These are phyloP conservation scores for Metridium senile DNA, from an alignment of 92 coral and sea anemone species.

Conservation along the genomic window DNA sequence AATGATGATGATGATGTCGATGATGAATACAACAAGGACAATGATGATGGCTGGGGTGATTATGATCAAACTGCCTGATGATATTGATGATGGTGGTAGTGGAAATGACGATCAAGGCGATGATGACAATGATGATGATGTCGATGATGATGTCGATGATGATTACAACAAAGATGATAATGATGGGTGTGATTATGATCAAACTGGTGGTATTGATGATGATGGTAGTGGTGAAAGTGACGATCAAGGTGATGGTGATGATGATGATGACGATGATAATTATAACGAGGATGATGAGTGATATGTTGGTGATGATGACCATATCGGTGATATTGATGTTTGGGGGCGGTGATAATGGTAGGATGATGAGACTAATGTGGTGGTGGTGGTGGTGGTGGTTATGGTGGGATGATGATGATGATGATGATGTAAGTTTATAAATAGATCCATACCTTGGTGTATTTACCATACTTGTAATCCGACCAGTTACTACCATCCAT, in stretches of 20 bases:
- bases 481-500: slow-evolving; percentile 21
- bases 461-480: not conserved
- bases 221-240: not conserved
- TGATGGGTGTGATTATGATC: too few species aligned
- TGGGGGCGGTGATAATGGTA: too few species aligned
- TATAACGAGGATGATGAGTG: not conserved
- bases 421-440: not conserved
- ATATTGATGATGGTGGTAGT: too few species aligned
- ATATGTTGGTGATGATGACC: not conserved
- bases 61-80: too few species aligned
- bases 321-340: not conserved
- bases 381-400: not conserved
- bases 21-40: too few species aligned
- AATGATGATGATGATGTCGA: too few species aligned
- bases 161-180: too few species aligned
- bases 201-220: not conserved
- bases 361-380: not conserved
- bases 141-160: too few species aligned
- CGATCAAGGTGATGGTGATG: not conserved
- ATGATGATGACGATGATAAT: not conserved
- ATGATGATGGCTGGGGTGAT: too few species aligned
- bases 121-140: too few species aligned
- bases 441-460: slow-evolving; percentile 2
- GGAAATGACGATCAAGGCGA: too few species aligned
- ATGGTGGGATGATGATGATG: not conserved